Evolutionary conservation across 2,888 invertebrate genomes (phyloP).

Genomic region (Synergus laeviventris): DNA sequence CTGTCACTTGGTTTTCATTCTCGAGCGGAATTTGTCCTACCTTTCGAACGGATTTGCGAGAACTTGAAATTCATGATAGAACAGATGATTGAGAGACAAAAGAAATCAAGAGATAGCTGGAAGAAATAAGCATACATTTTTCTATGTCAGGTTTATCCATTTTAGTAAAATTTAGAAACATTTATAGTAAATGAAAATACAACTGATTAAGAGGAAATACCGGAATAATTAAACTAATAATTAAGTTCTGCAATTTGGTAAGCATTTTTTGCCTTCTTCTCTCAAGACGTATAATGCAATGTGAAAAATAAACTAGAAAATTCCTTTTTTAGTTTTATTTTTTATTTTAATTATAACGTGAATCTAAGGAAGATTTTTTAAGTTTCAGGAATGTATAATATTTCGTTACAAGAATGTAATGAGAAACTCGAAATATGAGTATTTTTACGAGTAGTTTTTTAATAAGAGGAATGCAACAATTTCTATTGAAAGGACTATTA

Average conservation of each 20-base stretch:
- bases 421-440: not conserved
- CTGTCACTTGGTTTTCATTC: conserved; percentile 1
- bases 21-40: not conserved
- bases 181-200: no score
- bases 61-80: not conserved
- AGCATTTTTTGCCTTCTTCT: not conserved
- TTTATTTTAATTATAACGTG: not conserved
- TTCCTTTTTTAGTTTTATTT: not conserved
- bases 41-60: not conserved
- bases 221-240: no score
- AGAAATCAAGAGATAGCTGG: not conserved
- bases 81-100: not conserved
- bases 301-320: not conserved
- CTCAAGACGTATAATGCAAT: not conserved
- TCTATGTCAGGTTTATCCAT: no score
- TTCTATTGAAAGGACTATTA: not conserved
- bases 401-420: not conserved
- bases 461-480: not conserved
- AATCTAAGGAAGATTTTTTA: no score
- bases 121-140: no score
- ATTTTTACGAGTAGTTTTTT: not conserved
- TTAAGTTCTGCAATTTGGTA: no score
- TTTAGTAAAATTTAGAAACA: no score
- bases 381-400: no score
- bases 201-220: no score